A percentile compares a stretch with the other conserved stretches of the same genome.
These are phyloP conservation scores for Montipora efflorescens DNA, from an alignment of 64 coral and sea anemone genomes.

Conservation along the genomic window DNA sequence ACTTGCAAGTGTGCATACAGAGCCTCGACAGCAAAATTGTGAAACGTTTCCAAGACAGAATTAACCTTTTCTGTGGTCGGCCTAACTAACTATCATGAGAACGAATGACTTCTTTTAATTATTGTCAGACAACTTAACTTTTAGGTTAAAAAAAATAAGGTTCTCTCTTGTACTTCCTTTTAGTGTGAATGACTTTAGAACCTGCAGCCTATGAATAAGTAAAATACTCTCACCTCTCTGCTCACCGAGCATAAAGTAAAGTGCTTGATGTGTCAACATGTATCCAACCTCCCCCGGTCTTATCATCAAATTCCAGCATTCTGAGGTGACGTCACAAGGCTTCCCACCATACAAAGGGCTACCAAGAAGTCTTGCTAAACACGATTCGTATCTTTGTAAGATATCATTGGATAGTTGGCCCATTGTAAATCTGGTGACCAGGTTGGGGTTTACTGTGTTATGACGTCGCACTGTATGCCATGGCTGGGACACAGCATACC, in stretches of 20 bases:
- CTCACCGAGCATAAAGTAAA: slow-evolving; percentile 92
- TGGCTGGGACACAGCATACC: slow-evolving; percentile 65
- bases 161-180: no score
- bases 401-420: slow-evolving; percentile 42
- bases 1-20: no score
- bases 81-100: no score
- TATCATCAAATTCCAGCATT: slow-evolving; percentile 74
- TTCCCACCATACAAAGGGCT: slow-evolving; percentile 48
- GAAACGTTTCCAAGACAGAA: no score
- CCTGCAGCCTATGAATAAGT: not conserved
- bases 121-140: no score
- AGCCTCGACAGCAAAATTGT: no score
- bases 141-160: no score
- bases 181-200: no score
- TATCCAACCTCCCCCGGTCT: slow-evolving; percentile 73
- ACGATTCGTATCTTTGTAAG: slow-evolving; percentile 59
- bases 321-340: slow-evolving; percentile 64
- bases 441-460: slow-evolving; percentile 32
- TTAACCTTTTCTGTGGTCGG: no score
- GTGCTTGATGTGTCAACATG: slow-evolving; percentile 86
- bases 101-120: no score
- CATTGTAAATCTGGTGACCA: not conserved
- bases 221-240: slow-evolving; percentile 70
- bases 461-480: slow-evolving; percentile 69
- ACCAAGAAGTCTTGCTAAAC: slow-evolving; percentile 77